Evolutionary conservation across 2,113 vertebrate species (phyloP).

Genomic region (Hippolais icterina): DNA sequence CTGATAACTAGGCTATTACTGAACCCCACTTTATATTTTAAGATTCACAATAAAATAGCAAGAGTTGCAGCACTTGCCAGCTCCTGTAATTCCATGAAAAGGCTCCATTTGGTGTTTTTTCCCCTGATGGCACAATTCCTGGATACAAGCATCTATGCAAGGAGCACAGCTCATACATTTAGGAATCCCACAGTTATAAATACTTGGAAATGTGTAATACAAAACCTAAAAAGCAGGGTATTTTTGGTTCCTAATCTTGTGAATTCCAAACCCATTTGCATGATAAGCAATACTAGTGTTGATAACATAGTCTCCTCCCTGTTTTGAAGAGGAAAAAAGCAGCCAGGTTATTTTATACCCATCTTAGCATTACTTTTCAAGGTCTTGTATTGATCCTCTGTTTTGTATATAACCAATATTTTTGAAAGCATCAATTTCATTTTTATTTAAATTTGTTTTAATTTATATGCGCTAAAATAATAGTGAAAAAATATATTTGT

Average conservation of each 20-base stretch:
- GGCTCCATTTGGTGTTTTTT: not conserved
- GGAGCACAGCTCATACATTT: not conserved
- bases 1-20: not conserved
- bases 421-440: not conserved
- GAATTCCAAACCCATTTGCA: not conserved
- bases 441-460: not conserved
- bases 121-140: constrained; percentile 16
- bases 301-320: not conserved
- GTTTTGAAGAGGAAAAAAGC: not conserved
- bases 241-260: not conserved
- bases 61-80: not conserved
- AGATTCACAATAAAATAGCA: constrained; percentile 27
- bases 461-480: not conserved
- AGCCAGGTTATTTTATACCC: not conserved
- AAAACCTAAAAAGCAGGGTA: not conserved
- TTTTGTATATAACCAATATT: not conserved
- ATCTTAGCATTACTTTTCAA: not conserved
- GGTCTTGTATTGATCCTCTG: not conserved
- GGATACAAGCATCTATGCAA: not conserved
- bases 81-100: not conserved
- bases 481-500: not conserved
- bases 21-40: not conserved
- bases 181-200: constrained; percentile 18
- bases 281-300: not conserved
- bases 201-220: not conserved